Evolutionary conservation across 2,888 invertebrate genomes (phyloP), one percentile per base, ranked within the genome.

Genomic region (Terebella lapidaria): DNA sequence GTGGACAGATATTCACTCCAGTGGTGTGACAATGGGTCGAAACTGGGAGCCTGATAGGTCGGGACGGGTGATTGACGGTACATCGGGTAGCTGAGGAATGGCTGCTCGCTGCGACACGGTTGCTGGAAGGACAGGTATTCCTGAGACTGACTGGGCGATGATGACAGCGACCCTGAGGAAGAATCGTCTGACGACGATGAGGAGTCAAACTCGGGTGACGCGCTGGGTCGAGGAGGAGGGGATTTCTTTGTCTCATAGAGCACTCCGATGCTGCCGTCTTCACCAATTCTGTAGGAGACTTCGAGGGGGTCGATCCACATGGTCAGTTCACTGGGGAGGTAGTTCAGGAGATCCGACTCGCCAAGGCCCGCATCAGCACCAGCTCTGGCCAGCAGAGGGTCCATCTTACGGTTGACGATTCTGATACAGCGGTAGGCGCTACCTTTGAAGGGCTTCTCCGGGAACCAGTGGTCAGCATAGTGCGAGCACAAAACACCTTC

Each of bases 221-320:
- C n/a, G n/a, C n/a, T n/a, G n/a, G n/a, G n/a, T n/a, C n/a, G 42
- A 10, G 42, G 42, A n/a, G 10, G 10, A n/a, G 10, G 10, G 42
- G 10, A 10, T n/a, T 15, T n/a, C 49, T 49, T 15, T 10, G 27
- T 15, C 15, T 62, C 62, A 35, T 60, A 86, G 5, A 86, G 75
- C 0, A 85, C 84, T 65, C 86, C 86, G 66, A 86, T 85, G 67
- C 85, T 85, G 26, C 86, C 86, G 71, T 86, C 85, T 72, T 87
- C 86, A 26, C 86, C 86, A 70, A 87, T 85, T 70, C 87, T 80
- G 77, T 86, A 87, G 15, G 85, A 85, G 5, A 89, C 89, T 81
- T 89, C 88, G 69, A 83, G 83, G 1, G 89, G 89, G 75, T 89
- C 89, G 65, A 89, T 87, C 89, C 89, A 89, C 81, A 89, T 85